These are phyloP conservation scores for Siniperca undulata DNA, from an alignment of 2,797 vertebrate species.

Conservation along the genomic window DNA sequence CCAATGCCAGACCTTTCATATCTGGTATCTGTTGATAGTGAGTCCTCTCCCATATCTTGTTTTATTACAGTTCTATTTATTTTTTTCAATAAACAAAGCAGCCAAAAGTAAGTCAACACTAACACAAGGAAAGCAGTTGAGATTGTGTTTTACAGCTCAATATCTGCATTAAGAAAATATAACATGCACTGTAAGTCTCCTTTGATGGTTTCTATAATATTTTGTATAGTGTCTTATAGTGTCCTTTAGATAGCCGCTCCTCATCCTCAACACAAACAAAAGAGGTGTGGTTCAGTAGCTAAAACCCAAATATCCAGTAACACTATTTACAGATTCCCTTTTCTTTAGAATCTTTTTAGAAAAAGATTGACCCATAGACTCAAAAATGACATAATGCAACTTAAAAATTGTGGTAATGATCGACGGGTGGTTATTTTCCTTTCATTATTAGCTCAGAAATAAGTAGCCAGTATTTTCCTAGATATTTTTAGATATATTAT, in stretches of 20 bases:
- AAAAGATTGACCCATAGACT: not conserved
- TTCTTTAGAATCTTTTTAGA: not conserved
- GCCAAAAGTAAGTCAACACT: not conserved
- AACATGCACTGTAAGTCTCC: not conserved
- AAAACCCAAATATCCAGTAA: not conserved
- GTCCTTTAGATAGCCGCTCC: not conserved
- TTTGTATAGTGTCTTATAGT: not conserved
- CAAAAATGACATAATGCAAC: not conserved
- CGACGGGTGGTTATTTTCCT: not conserved
- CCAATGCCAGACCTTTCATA: not conserved
- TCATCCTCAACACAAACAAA: not conserved
- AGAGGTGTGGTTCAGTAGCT: not conserved
- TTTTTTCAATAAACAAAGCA: not conserved
- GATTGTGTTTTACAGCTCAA: not conserved
- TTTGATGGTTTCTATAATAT: not conserved
- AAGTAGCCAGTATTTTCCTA: not conserved
- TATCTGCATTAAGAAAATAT: not conserved
- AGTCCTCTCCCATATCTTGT: not conserved
- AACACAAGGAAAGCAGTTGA: not conserved
- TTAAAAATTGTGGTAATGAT: not conserved
- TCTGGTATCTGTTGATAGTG: not conserved
- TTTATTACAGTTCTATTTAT: not conserved
- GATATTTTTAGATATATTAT: constrained; percentile 15
- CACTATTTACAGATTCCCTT: not conserved
- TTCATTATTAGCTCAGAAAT: constrained; percentile 1